These are phyloP conservation scores for Typhlichthys eigenmanni DNA, from an alignment of 2,797 vertebrate species.

Conservation along the genomic window DNA sequence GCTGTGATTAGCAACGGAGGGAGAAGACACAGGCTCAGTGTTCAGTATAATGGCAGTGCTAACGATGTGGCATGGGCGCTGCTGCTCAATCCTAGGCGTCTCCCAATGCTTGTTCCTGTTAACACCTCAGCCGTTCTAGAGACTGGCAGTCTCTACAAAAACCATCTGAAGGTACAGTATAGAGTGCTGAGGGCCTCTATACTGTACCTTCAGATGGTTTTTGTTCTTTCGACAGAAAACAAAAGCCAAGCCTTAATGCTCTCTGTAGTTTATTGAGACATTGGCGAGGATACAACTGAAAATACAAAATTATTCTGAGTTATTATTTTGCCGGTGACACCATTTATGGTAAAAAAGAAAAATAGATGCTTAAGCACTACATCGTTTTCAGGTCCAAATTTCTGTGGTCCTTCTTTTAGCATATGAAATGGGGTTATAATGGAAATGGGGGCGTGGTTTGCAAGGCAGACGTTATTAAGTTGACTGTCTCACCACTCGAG, in stretches of 20 bases:
- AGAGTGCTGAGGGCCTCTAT: slow-evolving; percentile 11
- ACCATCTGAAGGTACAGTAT: too few species aligned
- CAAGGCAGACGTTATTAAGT: neutral
- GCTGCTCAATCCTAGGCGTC: slow-evolving; percentile 55
- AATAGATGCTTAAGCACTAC: neutral
- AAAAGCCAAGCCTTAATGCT: neutral
- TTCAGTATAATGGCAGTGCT: slow-evolving; percentile 60
- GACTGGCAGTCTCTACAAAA: slow-evolving; percentile 21
- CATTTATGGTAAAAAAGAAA: neutral
- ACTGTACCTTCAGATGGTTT: slow-evolving; percentile 10
- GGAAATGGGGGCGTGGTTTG: too few species aligned
- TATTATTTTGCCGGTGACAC: neutral
- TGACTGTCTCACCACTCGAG: slow-evolving; percentile 55
- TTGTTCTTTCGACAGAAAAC: neutral
- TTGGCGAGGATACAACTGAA: slow-evolving; percentile 4
- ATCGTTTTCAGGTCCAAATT: neutral
- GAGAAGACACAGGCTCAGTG: slow-evolving; percentile 51
- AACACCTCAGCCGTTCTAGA: slow-evolving; percentile 63
- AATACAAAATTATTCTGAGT: too few species aligned
- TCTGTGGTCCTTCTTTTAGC: too few species aligned
- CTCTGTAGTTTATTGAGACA: neutral
- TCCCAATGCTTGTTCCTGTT: slow-evolving; percentile 67
- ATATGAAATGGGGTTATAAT: too few species aligned
- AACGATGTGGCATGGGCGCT: slow-evolving; percentile 62
- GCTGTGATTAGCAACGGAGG: slow-evolving; percentile 47